Evolutionary conservation across 2,113 vertebrate genomes (phyloP).

Genomic region (Cochlearius cochlearius): DNA sequence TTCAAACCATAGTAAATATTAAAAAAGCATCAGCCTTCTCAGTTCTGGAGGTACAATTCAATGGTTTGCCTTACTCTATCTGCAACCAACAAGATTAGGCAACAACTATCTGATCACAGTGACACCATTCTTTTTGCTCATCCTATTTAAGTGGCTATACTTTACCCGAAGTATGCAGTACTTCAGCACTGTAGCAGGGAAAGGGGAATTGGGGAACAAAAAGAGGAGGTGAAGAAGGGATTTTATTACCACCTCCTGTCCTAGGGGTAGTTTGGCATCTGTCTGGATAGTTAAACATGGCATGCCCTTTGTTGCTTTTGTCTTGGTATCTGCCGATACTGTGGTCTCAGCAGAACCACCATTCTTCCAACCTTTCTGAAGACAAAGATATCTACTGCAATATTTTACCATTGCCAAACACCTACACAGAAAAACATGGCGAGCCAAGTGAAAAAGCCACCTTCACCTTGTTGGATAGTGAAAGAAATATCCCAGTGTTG

Average conservation of each 20-base stretch:
- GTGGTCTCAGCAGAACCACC: background rate
- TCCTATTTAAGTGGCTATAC: background rate
- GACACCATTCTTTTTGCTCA: background rate
- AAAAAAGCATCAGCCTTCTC: background rate
- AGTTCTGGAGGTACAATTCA: background rate
- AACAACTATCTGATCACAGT: background rate
- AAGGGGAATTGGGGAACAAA: background rate
- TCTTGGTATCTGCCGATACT: background rate
- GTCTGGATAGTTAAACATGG: background rate
- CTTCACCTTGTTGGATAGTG: background rate
- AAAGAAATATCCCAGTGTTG: background rate
- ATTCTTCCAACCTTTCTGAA: background rate
- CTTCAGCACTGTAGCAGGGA: background rate
- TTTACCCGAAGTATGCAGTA: background rate
- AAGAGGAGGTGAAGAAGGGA: background rate
- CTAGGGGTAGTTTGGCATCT: background rate
- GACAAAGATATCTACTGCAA: background rate
- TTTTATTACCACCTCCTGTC: background rate
- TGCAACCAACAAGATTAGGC: background rate
- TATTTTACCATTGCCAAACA: background rate
- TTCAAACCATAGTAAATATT: background rate
- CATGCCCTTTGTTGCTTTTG: background rate
- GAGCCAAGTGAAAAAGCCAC: background rate
- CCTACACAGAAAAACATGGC: background rate
- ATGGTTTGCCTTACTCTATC: background rate